Percentiles rank a stretch among this genome's conserved stretches.
These are phyloP conservation scores for Aphrocallistes beatrix DNA, from an alignment of 37 sponge, comb jelly and placozoan genomes.

Conservation along the genomic window DNA sequence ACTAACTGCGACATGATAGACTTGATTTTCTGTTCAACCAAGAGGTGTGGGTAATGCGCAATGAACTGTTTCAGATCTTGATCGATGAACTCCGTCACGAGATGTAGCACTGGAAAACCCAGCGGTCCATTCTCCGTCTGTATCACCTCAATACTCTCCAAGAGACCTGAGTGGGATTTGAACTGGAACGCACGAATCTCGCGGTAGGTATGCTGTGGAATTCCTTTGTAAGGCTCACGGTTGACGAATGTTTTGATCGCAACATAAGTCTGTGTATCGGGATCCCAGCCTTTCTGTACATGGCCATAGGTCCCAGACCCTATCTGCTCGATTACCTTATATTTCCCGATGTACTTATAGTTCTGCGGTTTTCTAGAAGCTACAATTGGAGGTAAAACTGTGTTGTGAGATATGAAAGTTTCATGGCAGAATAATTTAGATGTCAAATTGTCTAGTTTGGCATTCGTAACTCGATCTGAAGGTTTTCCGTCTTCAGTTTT, in stretches of 20 bases:
- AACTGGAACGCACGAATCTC: not conserved
- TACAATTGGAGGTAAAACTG: not conserved
- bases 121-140: not conserved
- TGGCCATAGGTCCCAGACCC: conserved; percentile 6
- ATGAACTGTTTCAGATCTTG: not conserved
- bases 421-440: not conserved
- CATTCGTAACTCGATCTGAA: not conserved
- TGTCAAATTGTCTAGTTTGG: not conserved
- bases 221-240: not conserved
- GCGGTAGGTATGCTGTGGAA: not conserved
- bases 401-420: not conserved
- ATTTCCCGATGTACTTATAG: not conserved
- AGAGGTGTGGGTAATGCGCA: not conserved
- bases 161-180: not conserved
- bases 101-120: not conserved
- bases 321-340: not conserved
- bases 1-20: not conserved
- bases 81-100: not conserved
- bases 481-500: not conserved
- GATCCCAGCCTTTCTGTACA: not conserved
- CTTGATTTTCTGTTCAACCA: not conserved
- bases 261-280: not conserved
- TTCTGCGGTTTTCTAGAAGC: not conserved
- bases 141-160: not conserved
- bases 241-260: conserved; percentile 8